A percentile compares a stretch with the other conserved stretches of the same genome.
Conservation (phyloP, 2,888 invertebrate genomes). For the Melieria crassipennis region DNA sequence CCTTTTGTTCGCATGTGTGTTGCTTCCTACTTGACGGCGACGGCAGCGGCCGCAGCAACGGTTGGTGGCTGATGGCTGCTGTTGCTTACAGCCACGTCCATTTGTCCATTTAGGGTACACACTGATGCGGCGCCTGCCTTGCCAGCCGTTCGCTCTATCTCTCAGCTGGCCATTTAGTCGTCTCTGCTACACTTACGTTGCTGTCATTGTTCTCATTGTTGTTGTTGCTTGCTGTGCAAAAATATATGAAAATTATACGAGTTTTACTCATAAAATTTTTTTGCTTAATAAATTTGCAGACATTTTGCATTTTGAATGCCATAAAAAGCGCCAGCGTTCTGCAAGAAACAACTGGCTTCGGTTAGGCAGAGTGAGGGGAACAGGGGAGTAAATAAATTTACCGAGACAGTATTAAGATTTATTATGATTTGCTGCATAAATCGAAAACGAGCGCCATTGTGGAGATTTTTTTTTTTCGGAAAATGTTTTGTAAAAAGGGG, state of each 20-base stretch:
- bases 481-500: too few relatives aligned
- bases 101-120: constrained; percentile 38
- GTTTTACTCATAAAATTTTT: constrained; percentile 62
- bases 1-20: too few relatives aligned
- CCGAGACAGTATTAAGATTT: too few relatives aligned
- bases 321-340: too few relatives aligned
- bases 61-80: constrained; percentile 19
- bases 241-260: constrained; percentile 63
- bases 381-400: too few relatives aligned
- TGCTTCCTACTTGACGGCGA: too few relatives aligned
- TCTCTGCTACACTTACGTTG: constrained; percentile 10
- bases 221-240: constrained; percentile 45
- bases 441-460: too few relatives aligned
- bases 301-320: constrained; percentile 18
- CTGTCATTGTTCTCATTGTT: constrained; percentile 16
- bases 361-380: too few relatives aligned
- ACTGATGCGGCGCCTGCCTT: neutral
- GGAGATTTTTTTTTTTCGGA: too few relatives aligned
- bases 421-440: too few relatives aligned
- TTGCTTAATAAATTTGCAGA: constrained; percentile 34
- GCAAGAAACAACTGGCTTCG: too few relatives aligned
- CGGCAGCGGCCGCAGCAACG: constrained; percentile 17
- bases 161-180: neutral
- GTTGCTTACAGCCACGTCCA: constrained; percentile 44
- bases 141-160: neutral